Percentiles rank a stretch among this genome's conserved stretches.
Evolutionary conservation across 2,797 vertebrate genomes (phyloP).

Genomic region (Ctenosaura bakeri): DNA sequence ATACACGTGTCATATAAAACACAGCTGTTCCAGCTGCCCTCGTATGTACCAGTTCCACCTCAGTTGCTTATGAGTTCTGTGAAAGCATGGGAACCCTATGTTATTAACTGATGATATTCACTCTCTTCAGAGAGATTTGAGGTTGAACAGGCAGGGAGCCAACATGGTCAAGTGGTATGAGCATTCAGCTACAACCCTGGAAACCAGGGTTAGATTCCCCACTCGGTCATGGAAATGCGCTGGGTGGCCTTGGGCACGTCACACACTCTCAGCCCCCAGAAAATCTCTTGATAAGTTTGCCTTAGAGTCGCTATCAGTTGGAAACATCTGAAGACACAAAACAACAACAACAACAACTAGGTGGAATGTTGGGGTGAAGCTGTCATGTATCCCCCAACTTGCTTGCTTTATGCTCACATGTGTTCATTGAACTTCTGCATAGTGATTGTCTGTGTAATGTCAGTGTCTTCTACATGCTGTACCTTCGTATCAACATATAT

Average conservation of each 20-base stretch:
- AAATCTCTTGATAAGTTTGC: too few relatives aligned
- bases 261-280: too few relatives aligned
- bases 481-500: conserved; percentile 35
- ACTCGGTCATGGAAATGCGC: too few relatives aligned
- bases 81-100: background rate
- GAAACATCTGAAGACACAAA: too few relatives aligned
- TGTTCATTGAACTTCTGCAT: background rate
- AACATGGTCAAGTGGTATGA: too few relatives aligned
- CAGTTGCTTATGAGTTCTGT: background rate
- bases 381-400: background rate
- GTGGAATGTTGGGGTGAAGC: too few relatives aligned
- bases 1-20: background rate
- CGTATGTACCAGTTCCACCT: background rate
- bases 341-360: too few relatives aligned
- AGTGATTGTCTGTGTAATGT: conserved; percentile 49
- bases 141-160: too few relatives aligned
- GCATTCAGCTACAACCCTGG: too few relatives aligned
- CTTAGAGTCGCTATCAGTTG: too few relatives aligned
- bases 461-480: conserved; percentile 25
- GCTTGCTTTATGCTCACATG: background rate
- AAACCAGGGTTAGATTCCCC: too few relatives aligned
- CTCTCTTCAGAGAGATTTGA: background rate
- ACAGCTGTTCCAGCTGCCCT: background rate
- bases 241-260: too few relatives aligned
- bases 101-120: background rate